Base-by-base conservation (phyloP, 2,888 invertebrate species). In the Pristionchus exspectatus region DNA sequence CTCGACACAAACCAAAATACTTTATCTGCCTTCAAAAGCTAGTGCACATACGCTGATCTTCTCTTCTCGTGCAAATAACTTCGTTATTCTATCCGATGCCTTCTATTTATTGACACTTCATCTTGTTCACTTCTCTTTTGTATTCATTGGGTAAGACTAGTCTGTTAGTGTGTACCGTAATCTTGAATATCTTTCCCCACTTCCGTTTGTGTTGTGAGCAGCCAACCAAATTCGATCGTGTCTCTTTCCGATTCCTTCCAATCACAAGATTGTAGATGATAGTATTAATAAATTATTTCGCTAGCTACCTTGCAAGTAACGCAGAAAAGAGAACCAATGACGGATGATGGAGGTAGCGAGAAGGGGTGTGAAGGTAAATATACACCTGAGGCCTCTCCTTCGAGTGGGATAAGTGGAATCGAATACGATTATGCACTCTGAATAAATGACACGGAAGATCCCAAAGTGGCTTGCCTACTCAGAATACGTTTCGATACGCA, bases 271-370 rank as follows among this genome's bases (percentile, higher is more conserved):
- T 30, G 77, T 77, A 77, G 50, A 81, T 81, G 81, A 81, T 81
- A 81, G 81, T 81, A 81, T 81, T 81, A 81, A 81, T 81, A 81
- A 81, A 81, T 81, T 81, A 81, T 81, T 81, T 16, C 50, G n/a
- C 81, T n/a, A 54, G 44, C 50, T 50, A 21, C 33, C 74, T 77
- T 44, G 33, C 24, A 18, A 54, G 18, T 81, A 50, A 54, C 10
- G n/a, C 44, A 50, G 1, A n/a, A 33, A 54, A 5, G 30, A 72
- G 54, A 77, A n/a, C 10, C 4, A 54, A 81, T 81, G 81, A 81
- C 81, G 81, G 81, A 81, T 81, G 44, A 69, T 24, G 69, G 77
- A 81, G 50, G 74, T 2, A 74, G 24, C 50, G 81, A 44, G 74
- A 74, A 72, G 72, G 16, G 18, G 30, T 69, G 14, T n/a, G 16